Evolutionary conservation across 2,113 vertebrate genomes (phyloP), one percentile per base, ranked within the genome.

Genomic region (Heterotis niloticus): DNA sequence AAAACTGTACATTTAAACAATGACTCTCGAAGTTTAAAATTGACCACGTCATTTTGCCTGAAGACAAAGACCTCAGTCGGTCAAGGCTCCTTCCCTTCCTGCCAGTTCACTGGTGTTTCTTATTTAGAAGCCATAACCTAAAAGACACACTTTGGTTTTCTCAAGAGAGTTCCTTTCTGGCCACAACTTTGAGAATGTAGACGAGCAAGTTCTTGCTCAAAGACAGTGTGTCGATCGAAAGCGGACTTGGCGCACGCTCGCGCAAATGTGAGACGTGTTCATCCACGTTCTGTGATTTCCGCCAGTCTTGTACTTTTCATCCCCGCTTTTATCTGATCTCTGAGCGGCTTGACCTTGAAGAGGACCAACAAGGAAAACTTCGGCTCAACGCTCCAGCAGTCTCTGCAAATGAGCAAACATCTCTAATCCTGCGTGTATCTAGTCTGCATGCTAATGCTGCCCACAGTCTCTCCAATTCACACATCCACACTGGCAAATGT

Each of bases 361-460:
- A 10, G n/a, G 24, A 54, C 44, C 12, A n/a, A 51, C 17, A 44
- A 44, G 34, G 34, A 2, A 54, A 72, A 54, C n/a, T 23, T 72
- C 3, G 11, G 51, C 34, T 54, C 51, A 72, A 51, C 52, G 51
- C 69, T 72, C n/a, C 34, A 52, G 34, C 20, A 13, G 69, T 20
- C n/a, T 72, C 44, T 23, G 69, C 4, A 72, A 72, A 72, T 72
- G 69, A 52, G 54, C 69, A 54, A 72, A 52, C 44, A 72, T 52
- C 44, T 72, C 4, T 54, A 72, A 72, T 72, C 44, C 44, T 72
- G 5, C 51, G 16, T 20, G 67, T 0, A 7, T 20, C 29, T 69
- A 44, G 44, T 72, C 20, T 72, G n/a, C 69, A 24, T 54, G 16
- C 44, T 54, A 54, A 72, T 52, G 2, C 44, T 52, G 5, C 69